Evolutionary conservation across 1,140 invertebrate genomes (phyloP).

Genomic region (Drosophila nigromelanica): DNA sequence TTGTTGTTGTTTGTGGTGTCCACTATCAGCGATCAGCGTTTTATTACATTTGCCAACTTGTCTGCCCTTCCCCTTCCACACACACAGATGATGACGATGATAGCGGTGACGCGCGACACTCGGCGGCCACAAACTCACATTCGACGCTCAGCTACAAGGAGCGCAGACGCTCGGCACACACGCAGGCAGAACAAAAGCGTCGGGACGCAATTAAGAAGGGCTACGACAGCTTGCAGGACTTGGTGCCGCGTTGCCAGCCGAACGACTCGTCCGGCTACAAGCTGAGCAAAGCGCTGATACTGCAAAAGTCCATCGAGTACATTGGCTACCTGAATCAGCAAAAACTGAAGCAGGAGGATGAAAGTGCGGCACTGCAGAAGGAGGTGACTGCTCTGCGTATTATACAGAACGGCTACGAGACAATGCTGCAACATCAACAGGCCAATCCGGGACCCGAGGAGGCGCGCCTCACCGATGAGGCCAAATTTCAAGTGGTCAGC

Average conservation of each 20-base stretch:
- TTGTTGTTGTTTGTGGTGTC: conserved; percentile 19
- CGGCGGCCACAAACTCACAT: conserved; percentile 68
- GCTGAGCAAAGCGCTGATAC: conserved; percentile 97
- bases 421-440: conserved; percentile 97
- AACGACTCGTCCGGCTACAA: conserved; percentile 95
- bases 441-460: conserved; percentile 94
- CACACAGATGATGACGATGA: conserved; percentile 89
- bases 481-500: conserved; percentile 96
- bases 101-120: conserved; percentile 87
- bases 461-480: conserved; percentile 95
- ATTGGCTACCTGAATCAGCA: conserved; percentile 96
- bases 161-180: conserved; percentile 96
- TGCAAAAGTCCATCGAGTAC: conserved; percentile 96
- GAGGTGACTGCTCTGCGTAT: conserved; percentile 97
- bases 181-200: conserved; percentile 98
- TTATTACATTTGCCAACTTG: conserved; percentile 51
- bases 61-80: conserved; percentile 14
- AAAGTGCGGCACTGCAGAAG: conserved; percentile 95
- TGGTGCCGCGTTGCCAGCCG: conserved; percentile 94
- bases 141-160: conserved; percentile 95
- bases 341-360: conserved; percentile 96
- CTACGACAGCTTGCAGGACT: conserved; percentile 94
- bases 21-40: conserved; percentile 52
- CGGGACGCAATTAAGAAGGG: conserved; percentile 98
- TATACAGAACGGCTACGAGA: conserved; percentile 97